Percentiles rank a stretch among this genome's conserved stretches.
Conservation (phyloP, 2,888 invertebrate genomes). For the Habrosyne pyritoides region DNA sequence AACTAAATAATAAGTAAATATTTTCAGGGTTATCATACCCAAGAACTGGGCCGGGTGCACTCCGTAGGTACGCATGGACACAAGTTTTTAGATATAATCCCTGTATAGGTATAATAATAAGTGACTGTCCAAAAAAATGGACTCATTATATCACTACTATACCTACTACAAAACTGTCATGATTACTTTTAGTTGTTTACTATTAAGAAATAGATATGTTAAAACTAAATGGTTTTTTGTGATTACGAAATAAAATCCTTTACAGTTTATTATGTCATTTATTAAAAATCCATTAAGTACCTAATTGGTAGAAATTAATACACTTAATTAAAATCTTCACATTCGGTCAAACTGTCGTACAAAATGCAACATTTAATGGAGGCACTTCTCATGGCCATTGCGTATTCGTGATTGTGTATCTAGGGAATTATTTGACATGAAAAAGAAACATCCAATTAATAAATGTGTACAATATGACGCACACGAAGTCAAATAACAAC, state of each 20-base stretch:
- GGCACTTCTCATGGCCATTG: slow-evolving; percentile 17
- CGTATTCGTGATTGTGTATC: no score
- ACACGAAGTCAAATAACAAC: no score
- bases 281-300: slow-evolving; percentile 66
- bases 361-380: slow-evolving; percentile 40
- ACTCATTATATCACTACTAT: not conserved
- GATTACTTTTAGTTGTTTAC: not conserved
- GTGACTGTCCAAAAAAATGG: no score
- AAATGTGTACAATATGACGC: no score
- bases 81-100: no score
- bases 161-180: not conserved
- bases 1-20: no score
- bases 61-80: no score
- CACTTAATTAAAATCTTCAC: slow-evolving; percentile 46
- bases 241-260: slow-evolving; percentile 17
- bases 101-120: no score
- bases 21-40: no score
- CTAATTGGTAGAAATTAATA: slow-evolving; percentile 61
- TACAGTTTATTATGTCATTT: slow-evolving; percentile 56
- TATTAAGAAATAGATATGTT: not conserved
- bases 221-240: not conserved
- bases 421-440: no score
- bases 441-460: no score
- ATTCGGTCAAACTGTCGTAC: slow-evolving; percentile 43
- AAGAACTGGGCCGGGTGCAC: no score